Evolutionary conservation across 2,888 invertebrate genomes (phyloP).

Genomic region (Gastrophysa polygoni): DNA sequence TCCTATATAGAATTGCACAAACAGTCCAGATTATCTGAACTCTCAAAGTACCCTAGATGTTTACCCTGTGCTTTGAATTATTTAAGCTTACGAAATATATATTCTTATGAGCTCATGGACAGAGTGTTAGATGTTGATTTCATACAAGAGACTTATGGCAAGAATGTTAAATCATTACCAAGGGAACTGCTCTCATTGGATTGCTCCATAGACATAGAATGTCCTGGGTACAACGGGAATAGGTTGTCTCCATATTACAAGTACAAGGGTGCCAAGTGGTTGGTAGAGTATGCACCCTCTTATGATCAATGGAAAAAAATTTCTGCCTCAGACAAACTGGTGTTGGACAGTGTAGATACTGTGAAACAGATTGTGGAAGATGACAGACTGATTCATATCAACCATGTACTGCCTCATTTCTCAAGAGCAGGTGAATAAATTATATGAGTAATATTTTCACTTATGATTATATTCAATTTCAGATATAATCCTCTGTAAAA

Average conservation of each 20-base stretch:
- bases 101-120: conserved; percentile 66
- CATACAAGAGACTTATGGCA: conserved; percentile 62
- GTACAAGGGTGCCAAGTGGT: conserved; percentile 64
- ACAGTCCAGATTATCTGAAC: conserved; percentile 63
- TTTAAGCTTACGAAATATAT: conserved; percentile 63
- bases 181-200: conserved; percentile 71
- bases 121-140: conserved; percentile 65
- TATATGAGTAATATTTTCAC: no score
- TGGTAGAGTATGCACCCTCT: conserved; percentile 65
- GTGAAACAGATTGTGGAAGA: conserved; percentile 61
- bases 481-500: conserved; percentile 55
- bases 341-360: conserved; percentile 64
- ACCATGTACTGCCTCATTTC: conserved; percentile 73
- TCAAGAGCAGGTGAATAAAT: conserved; percentile 62
- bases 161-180: conserved; percentile 42
- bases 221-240: conserved; percentile 64
- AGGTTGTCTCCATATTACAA: conserved; percentile 60
- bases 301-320: conserved; percentile 61
- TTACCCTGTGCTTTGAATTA: conserved; percentile 68
- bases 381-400: conserved; percentile 58
- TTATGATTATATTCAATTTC: no score
- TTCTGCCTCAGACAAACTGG: conserved; percentile 64
- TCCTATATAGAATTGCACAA: conserved; percentile 62
- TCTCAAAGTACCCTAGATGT: conserved; percentile 64
- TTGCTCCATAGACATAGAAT: conserved; percentile 66